Conservation (phyloP, 2,888 invertebrate species). For the Fragum whitleyi region DNA sequence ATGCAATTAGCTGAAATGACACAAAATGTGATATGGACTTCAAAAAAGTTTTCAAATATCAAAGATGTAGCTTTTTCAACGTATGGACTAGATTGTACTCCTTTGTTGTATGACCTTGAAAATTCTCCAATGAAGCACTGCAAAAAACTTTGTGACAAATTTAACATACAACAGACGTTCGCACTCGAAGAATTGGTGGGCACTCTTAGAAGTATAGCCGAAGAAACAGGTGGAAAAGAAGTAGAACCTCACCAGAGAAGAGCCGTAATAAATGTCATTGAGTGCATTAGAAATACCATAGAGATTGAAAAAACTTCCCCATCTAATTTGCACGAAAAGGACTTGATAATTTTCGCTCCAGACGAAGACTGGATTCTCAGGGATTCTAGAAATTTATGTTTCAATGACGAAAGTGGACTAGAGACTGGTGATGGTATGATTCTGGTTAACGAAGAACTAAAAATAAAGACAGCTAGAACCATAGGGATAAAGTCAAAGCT, state of each 20-base stretch:
- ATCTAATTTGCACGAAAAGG: not conserved
- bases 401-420: conserved; percentile 73
- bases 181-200: not conserved
- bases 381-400: conserved; percentile 68
- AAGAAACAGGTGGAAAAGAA: not conserved
- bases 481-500: conserved; percentile 43
- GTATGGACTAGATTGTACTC: not conserved
- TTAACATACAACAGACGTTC: not conserved
- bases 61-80: not conserved
- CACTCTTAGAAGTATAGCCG: not conserved
- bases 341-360: conserved; percentile 47
- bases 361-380: conserved; percentile 69
- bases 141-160: not conserved
- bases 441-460: conserved; percentile 59
- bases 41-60: not conserved
- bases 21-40: not conserved
- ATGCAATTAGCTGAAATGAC: not conserved
- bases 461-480: conserved; percentile 18
- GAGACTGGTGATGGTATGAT: conserved; percentile 68
- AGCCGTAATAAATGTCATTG: not conserved
- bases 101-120: conserved; percentile 13
- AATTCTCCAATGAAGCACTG: not conserved
- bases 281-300: not conserved
- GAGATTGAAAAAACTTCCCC: not conserved
- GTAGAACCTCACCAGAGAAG: not conserved